Percentiles rank a stretch among this genome's conserved stretches.
Evolutionary conservation across 92 coral and sea anemone genomes (phyloP).

Genomic region (Phenganax stokvisi): DNA sequence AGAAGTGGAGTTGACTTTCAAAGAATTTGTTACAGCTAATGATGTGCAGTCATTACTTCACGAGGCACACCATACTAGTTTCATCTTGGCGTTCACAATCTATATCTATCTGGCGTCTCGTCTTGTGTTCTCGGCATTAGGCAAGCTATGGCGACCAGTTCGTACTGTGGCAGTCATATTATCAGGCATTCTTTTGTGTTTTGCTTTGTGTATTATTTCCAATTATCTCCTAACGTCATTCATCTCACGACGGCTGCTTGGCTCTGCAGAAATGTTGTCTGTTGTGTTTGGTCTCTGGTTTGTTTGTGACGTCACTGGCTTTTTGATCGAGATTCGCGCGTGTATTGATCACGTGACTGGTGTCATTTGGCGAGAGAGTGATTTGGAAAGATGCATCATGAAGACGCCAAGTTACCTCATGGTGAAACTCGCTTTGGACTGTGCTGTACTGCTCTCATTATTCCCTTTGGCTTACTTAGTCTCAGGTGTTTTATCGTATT

Average conservation of each 20-base stretch:
- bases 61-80: conserved; percentile 38
- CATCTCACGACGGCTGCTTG: conserved; percentile 18
- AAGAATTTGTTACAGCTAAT: conserved; percentile 37
- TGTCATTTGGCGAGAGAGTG: conserved; percentile 40
- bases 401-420: conserved; percentile 27
- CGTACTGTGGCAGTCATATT: conserved; percentile 19
- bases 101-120: conserved; percentile 20
- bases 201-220: conserved; percentile 21
- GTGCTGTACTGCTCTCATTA: conserved; percentile 19
- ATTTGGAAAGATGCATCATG: conserved; percentile 32
- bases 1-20: conserved; percentile 39
- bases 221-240: conserved; percentile 19
- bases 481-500: conserved; percentile 6
- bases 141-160: conserved; percentile 34
- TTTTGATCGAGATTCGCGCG: conserved; percentile 35
- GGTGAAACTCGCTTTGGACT: conserved; percentile 32
- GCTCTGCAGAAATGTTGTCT: conserved; percentile 26
- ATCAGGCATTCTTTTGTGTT: conserved; percentile 22
- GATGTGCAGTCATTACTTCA: conserved; percentile 31
- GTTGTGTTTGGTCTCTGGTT: conserved; percentile 34
- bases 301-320: conserved; percentile 35
- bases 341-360: conserved; percentile 44
- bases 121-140: conserved; percentile 22
- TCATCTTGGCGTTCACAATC: conserved; percentile 19
- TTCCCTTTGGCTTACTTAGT: conserved; percentile 20